These are phyloP conservation scores for Aleadryas rufinucha DNA, from an alignment of 2,113 vertebrate species.

Conservation along the genomic window DNA sequence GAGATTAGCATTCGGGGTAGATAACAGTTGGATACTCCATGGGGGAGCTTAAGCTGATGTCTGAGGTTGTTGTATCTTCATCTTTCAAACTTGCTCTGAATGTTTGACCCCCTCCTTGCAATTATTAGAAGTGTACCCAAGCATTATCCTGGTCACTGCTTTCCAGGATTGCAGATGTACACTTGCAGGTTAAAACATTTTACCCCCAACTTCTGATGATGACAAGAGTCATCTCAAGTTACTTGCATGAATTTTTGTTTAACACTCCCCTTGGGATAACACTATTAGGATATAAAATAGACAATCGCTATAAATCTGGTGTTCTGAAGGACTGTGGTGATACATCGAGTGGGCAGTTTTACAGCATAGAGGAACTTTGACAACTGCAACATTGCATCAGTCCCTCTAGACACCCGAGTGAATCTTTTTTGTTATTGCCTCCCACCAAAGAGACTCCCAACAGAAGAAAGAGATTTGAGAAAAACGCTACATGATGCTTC, in stretches of 20 bases:
- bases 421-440: not conserved
- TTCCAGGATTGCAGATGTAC: not conserved
- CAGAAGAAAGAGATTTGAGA: not conserved
- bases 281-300: not conserved
- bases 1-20: not conserved
- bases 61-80: not conserved
- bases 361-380: not conserved
- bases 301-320: not conserved
- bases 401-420: not conserved
- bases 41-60: not conserved
- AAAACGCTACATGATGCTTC: not conserved
- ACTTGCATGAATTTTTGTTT: not conserved
- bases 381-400: not conserved
- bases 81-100: not conserved
- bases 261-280: not conserved
- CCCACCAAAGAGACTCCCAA: not conserved
- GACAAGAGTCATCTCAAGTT: not conserved
- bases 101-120: not conserved
- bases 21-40: not conserved
- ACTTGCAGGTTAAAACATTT: not conserved
- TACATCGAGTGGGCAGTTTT: not conserved
- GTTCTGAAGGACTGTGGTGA: not conserved
- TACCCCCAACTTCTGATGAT: not conserved
- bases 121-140: not conserved
- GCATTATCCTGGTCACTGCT: not conserved